Conservation (phyloP, 2,888 invertebrate species). For the Cosmia trapezina region DNA sequence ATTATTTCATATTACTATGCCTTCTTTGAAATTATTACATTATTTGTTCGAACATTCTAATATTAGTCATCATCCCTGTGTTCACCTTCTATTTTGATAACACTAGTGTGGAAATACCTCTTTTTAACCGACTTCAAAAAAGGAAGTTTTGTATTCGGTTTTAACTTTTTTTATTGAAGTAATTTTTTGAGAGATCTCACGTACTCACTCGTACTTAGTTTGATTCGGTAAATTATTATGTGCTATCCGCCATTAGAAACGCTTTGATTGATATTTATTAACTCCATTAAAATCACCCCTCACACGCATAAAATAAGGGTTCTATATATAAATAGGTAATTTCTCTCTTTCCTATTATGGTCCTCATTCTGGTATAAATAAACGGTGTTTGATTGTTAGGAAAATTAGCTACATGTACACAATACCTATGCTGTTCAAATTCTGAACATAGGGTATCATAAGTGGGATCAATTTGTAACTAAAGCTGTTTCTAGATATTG, state of each 20-base stretch:
- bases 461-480: not conserved
- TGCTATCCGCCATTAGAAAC: not conserved
- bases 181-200: not conserved
- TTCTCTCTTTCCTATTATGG: conserved; percentile 21
- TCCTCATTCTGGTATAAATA: conserved; percentile 21
- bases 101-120: not conserved
- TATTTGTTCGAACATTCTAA: no score
- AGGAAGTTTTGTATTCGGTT: no score
- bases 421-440: not conserved
- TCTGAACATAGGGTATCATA: not conserved
- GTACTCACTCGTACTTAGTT: not conserved
- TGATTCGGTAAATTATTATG: not conserved
- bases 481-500: not conserved
- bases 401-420: conserved; percentile 17
- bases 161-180: no score
- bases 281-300: conserved; percentile 27
- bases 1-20: no score
- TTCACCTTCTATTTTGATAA: not conserved
- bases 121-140: no score
- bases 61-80: no score
- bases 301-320: conserved; percentile 28
- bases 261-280: conserved; percentile 20
- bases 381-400: conserved; percentile 18
- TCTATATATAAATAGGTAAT: conserved; percentile 31
- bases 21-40: no score